Evolutionary conservation across 23 tunicate species (phyloP), one percentile per base, ranked within the genome.

Genomic region (Ascidia mentula): DNA sequence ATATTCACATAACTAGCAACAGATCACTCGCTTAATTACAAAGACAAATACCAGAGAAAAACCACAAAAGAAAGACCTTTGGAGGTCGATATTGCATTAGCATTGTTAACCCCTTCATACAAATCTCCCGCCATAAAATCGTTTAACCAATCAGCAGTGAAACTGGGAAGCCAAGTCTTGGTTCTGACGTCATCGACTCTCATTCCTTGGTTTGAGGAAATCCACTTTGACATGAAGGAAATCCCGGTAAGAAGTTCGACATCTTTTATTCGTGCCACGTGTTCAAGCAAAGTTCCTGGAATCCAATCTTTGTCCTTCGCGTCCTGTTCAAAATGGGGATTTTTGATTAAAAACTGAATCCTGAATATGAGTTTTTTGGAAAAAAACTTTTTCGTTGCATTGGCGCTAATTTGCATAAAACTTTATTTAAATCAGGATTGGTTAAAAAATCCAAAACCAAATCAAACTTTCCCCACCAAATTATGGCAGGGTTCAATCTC

Each of bases 401-500:
- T n/a, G n/a, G n/a, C n/a, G n/a, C n/a, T n/a, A n/a, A n/a, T n/a
- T n/a, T n/a, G n/a, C n/a, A n/a, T n/a, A n/a, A n/a, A n/a, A n/a
- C n/a, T n/a, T n/a, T n/a, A n/a, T n/a, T n/a, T n/a, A n/a, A n/a
- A n/a, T n/a, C n/a, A n/a, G n/a, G n/a, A n/a, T n/a, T n/a, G n/a
- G n/a, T n/a, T n/a, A n/a, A n/a, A n/a, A n/a, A n/a, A n/a, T n/a
- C n/a, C n/a, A n/a, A n/a, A n/a, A n/a, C n/a, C n/a, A n/a, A n/a
- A n/a, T n/a, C n/a, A n/a, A n/a, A n/a, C n/a, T n/a, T n/a, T n/a
- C 22, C 65, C 13, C 22, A 53, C 65, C 65, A 28, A 28, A 20
- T 53, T 53, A 28, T 53, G 90, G 35, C 93, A 88, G 1, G 87
- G 93, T 40, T 82, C 81, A 26, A 75, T 24, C 22, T 75, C 84